A percentile compares a stretch with the other conserved stretches of the same genome.
Evolutionary conservation across 2,888 invertebrate genomes (phyloP).

Genomic region (Busseola fusca): DNA sequence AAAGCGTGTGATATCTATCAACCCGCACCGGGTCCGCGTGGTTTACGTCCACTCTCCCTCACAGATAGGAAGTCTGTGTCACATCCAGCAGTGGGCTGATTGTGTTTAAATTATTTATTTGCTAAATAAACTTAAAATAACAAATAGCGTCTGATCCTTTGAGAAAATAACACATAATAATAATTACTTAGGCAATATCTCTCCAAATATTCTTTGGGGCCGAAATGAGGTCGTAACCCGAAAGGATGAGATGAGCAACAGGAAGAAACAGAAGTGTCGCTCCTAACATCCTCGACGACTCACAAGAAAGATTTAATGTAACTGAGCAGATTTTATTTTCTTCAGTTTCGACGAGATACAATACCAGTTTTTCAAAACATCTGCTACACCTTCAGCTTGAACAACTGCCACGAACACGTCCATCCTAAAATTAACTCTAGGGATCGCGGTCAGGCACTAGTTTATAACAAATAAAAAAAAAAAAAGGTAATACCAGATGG

Average conservation of each 20-base stretch:
- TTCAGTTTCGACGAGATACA: neutral
- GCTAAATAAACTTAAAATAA: slow-evolving; percentile 16
- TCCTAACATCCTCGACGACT: neutral
- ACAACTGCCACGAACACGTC: neutral
- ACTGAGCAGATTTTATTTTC: too few species aligned
- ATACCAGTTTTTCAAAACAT: neutral
- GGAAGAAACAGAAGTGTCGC: slow-evolving; percentile 11
- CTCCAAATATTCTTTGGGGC: slow-evolving; percentile 24
- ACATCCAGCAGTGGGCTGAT: too few species aligned
- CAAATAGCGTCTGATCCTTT: slow-evolving; percentile 19
- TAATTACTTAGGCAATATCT: slow-evolving; percentile 15
- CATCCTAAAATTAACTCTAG: neutral
- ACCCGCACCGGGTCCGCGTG: too few species aligned
- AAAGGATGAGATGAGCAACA: slow-evolving; percentile 5
- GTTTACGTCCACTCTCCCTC: too few species aligned
- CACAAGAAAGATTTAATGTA: neutral
- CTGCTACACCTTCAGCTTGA: neutral
- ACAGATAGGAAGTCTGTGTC: too few species aligned
- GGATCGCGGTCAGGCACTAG: too few species aligned
- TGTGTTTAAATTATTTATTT: neutral
- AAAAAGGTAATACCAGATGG: neutral
- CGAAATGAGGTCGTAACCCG: slow-evolving; percentile 36
- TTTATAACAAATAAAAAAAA: too few species aligned
- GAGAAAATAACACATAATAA: slow-evolving; percentile 11
- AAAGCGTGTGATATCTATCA: too few species aligned